Percentiles rank a stretch among this genome's conserved stretches.
phyloP scores from a whole-genome alignment of 2,113 vertebrate species.

The Clarias magur region DNA sequence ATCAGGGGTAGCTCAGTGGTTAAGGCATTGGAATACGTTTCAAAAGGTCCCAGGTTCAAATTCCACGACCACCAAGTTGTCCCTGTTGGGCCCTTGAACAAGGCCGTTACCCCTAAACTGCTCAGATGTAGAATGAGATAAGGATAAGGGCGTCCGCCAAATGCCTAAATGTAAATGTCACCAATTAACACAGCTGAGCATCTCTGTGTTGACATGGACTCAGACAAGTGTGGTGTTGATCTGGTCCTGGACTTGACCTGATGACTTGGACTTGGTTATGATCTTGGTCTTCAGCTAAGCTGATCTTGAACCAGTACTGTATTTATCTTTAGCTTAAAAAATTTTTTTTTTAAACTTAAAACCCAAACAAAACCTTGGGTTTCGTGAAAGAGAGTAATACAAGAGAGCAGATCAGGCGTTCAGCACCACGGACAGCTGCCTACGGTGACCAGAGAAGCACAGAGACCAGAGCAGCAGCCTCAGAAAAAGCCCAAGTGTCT shows the following conservation, averaged over 20 bases:
- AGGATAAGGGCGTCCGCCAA: too few species aligned
- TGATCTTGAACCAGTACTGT: neutral
- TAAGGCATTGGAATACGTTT: too few species aligned
- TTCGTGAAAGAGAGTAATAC: slow-evolving; percentile 51
- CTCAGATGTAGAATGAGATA: too few species aligned
- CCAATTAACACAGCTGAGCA: neutral
- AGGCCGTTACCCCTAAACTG: too few species aligned
- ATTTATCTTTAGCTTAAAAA: slow-evolving; percentile 16
- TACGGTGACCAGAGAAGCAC: neutral
- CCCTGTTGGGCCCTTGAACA: too few species aligned
- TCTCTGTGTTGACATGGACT: neutral
- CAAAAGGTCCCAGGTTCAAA: too few species aligned
- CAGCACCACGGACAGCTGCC: slow-evolving; percentile 74
- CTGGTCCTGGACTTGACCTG: neutral
- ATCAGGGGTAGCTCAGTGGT: too few species aligned
- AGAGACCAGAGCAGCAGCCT: slow-evolving; percentile 36
- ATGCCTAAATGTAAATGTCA: too few species aligned
- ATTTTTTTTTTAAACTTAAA: too few species aligned
- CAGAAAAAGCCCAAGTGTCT: slow-evolving; percentile 6
- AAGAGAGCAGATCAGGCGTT: slow-evolving; percentile 68
- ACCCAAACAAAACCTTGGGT: slow-evolving; percentile 10
- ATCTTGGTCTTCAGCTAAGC: neutral
- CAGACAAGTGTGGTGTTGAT: neutral
- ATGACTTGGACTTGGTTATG: neutral
- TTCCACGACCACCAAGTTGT: neutral